These are phyloP conservation scores for Camponotus floridanus DNA, from an alignment of 1,140 invertebrate species.

Conservation along the genomic window DNA sequence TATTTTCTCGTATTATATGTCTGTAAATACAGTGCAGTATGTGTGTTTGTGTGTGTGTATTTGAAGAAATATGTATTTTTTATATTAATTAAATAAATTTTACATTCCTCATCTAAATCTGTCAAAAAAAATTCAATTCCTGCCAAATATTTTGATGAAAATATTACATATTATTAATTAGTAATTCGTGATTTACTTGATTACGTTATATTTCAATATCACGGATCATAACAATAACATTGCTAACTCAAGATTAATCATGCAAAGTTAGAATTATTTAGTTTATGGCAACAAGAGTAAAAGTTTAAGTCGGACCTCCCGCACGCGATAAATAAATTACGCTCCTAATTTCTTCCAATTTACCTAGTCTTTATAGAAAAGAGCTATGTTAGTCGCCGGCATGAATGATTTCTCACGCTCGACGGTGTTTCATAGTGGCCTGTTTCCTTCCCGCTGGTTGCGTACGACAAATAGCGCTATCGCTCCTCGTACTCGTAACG, in stretches of 20 bases:
- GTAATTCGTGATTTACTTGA: background rate
- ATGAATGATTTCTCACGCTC: slow-evolving; percentile 61
- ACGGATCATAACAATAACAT: background rate
- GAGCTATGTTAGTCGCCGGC: background rate
- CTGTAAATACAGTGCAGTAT: no score
- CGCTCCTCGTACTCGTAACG: slow-evolving; percentile 43
- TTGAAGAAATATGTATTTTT: background rate
- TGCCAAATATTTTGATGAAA: background rate
- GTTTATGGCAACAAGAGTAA: slow-evolving; percentile 2
- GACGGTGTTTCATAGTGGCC: slow-evolving; percentile 29
- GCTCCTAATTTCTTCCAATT: slow-evolving; percentile 19
- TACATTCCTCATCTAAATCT: background rate
- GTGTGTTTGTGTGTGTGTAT: no score
- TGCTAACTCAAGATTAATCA: slow-evolving; percentile 22
- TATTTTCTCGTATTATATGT: no score
- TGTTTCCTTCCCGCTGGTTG: slow-evolving; percentile 10
- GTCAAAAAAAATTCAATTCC: background rate
- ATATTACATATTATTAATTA: background rate
- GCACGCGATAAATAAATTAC: background rate
- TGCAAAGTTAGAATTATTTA: slow-evolving; percentile 28
- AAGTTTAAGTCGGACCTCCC: slow-evolving; percentile 1
- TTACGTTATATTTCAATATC: background rate
- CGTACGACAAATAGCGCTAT: slow-evolving; percentile 57
- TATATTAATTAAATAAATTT: background rate
- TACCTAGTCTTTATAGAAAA: background rate